phyloP scores from a whole-genome alignment of 2,888 invertebrate genomes.

The Brachylomia viminalis region DNA sequence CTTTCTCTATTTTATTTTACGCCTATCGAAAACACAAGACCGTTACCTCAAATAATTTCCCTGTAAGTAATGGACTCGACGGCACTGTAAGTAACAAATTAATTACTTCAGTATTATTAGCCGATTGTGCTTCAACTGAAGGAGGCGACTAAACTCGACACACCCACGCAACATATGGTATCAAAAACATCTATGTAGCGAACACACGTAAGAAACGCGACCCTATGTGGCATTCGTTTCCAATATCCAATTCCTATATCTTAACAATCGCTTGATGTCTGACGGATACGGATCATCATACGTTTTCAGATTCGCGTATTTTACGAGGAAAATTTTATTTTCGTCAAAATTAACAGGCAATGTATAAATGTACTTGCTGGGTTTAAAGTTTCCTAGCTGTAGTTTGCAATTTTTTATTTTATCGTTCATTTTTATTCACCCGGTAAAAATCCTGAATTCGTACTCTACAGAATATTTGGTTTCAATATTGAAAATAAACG shows the following conservation, averaged over 20 bases:
- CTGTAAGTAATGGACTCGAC: background rate
- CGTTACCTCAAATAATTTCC: background rate
- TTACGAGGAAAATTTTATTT: background rate
- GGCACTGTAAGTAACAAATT: slow-evolving; percentile 6
- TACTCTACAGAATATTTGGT: background rate
- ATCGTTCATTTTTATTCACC: background rate
- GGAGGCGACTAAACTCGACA: slow-evolving; percentile 55
- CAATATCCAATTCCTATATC: background rate
- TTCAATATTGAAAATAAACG: background rate
- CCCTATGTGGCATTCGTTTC: background rate
- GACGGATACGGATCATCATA: background rate
- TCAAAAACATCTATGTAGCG: slow-evolving; percentile 26
- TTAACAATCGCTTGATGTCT: background rate
- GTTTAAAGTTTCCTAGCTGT: background rate
- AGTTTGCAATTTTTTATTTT: background rate
- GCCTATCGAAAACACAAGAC: background rate
- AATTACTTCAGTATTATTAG: slow-evolving; percentile 18
- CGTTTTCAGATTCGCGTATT: background rate
- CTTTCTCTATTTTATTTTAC: background rate
- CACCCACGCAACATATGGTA: slow-evolving; percentile 53
- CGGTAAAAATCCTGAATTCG: background rate
- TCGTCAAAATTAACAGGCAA: background rate
- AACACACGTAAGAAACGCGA: slow-evolving; percentile 11
- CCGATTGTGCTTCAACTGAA: slow-evolving; percentile 19
- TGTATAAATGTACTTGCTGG: background rate